Evolutionary conservation across 2,113 vertebrate species (phyloP).

Genomic region (Carlito syrichta): DNA sequence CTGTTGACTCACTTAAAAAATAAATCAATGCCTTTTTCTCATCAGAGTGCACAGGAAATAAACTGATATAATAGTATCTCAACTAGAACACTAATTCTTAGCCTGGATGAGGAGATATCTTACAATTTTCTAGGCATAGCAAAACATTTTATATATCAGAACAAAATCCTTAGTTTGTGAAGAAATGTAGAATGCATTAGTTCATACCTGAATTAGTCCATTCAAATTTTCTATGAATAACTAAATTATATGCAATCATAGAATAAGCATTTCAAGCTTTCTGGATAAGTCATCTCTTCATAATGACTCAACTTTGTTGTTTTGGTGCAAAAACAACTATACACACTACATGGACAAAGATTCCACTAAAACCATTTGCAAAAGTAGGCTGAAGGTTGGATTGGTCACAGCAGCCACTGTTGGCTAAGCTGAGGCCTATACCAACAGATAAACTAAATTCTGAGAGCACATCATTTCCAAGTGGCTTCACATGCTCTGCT

Average conservation of each 20-base stretch:
- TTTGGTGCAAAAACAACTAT: neutral
- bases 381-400: neutral
- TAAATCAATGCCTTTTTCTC: neutral
- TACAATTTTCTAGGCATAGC: neutral
- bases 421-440: neutral
- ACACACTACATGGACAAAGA: neutral
- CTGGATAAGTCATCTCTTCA: neutral
- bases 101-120: neutral
- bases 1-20: neutral
- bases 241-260: neutral
- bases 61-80: neutral
- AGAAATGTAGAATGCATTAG: neutral
- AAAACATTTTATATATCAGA: neutral
- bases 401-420: neutral
- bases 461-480: accelerated
- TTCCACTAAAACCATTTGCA: neutral
- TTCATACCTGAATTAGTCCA: neutral
- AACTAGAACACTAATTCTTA: neutral
- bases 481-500: neutral
- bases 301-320: neutral
- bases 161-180: neutral
- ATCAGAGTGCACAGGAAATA: neutral
- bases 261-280: neutral
- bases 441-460: neutral
- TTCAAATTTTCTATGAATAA: neutral